Percentiles rank a stretch among this genome's conserved stretches.
Conservation (phyloP, 2,888 invertebrate species). For the Drosophila atroscutellata region DNA sequence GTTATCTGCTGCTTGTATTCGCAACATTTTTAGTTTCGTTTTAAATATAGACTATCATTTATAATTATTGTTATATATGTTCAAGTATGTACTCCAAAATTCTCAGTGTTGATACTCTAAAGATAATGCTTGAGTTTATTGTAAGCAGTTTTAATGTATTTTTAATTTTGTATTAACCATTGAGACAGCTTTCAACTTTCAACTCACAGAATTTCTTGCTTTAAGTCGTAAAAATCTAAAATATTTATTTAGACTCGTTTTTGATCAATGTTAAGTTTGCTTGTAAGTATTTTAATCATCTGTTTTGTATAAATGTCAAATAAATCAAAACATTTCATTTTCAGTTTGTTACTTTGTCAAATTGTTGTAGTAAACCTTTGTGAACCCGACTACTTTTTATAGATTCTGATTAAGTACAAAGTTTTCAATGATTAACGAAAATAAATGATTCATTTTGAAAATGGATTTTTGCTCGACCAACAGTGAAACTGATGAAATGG, state of each 20-base stretch:
- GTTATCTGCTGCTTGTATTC: background rate
- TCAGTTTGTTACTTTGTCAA: background rate
- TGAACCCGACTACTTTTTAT: background rate
- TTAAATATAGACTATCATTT: background rate
- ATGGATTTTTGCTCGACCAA: background rate
- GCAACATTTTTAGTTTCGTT: background rate
- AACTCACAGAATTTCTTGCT: background rate
- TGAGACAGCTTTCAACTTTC: background rate
- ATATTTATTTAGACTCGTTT: fast-evolving
- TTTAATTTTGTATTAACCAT: background rate
- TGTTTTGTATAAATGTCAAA: background rate
- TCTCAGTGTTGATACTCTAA: background rate
- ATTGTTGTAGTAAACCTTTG: background rate
- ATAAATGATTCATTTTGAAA: conserved; percentile 1
- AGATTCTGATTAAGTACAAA: background rate
- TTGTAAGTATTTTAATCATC: background rate
- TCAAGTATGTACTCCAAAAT: background rate
- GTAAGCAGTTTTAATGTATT: background rate
- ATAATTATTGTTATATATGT: background rate
- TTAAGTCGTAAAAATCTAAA: background rate
- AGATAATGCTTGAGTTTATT: background rate
- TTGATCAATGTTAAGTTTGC: too few relatives aligned
- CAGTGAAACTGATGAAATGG: background rate
- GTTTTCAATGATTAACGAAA: background rate
- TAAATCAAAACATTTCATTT: background rate